These are phyloP conservation scores for Bembecia ichneumoniformis DNA, from an alignment of 2,888 invertebrate species.

Conservation along the genomic window DNA sequence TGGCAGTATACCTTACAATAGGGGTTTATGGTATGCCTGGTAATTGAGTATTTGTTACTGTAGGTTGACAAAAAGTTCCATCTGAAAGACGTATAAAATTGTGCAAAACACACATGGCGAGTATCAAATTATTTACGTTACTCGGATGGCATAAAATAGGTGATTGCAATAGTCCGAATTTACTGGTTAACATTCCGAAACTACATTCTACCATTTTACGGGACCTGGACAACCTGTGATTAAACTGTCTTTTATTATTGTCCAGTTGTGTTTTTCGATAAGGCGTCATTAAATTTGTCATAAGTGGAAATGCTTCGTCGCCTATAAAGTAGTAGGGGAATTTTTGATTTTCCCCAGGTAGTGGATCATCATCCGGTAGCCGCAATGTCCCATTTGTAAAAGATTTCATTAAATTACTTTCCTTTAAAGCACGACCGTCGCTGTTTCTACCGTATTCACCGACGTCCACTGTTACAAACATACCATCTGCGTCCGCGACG, in stretches of 20 bases:
- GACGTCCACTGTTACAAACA: constrained; percentile 23
- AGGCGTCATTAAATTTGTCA: background rate
- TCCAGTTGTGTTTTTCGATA: background rate
- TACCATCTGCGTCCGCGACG: constrained; percentile 22
- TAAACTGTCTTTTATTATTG: background rate
- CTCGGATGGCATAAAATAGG: too few species aligned
- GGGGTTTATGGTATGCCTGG: too few species aligned
- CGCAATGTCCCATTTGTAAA: too few species aligned
- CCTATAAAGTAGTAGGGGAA: constrained; percentile 9
- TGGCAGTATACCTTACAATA: too few species aligned
- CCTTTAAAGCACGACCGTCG: constrained; percentile 15
- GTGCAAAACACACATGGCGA: too few species aligned
- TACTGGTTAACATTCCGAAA: background rate
- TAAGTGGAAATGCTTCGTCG: constrained; percentile 15
- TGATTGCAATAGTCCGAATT: too few species aligned
- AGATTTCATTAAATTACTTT: too few species aligned
- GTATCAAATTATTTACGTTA: too few species aligned
- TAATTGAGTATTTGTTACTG: too few species aligned
- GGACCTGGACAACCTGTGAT: background rate
- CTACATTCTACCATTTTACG: background rate
- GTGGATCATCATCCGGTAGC: background rate
- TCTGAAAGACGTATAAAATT: too few species aligned
- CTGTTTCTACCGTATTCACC: constrained; percentile 24
- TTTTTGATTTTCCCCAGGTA: background rate
- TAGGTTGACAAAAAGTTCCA: too few species aligned